Evolutionary conservation across 2,888 invertebrate genomes (phyloP).

Genomic region (Halictus quadricinctus): DNA sequence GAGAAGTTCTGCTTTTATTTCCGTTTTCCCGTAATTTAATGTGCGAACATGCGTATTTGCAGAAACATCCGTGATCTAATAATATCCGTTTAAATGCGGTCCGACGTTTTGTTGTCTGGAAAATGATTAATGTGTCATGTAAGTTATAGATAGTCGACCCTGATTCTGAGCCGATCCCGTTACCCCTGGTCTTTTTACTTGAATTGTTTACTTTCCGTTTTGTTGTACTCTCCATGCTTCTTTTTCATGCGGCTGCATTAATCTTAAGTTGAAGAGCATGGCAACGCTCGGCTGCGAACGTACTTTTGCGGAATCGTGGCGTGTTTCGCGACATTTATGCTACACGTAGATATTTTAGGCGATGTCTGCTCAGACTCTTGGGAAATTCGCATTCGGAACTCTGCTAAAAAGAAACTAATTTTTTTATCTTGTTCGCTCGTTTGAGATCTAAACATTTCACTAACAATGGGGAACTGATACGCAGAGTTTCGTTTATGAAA

Average conservation of each 20-base stretch:
- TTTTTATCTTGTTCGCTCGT: not conserved
- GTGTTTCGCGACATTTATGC: not conserved
- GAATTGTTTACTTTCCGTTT: slow-evolving; percentile 35
- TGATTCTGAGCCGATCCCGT: slow-evolving; percentile 3
- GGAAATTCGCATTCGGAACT: not conserved
- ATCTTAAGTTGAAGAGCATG: slow-evolving; percentile 39
- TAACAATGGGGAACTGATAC: not conserved
- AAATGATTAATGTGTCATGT: slow-evolving; percentile 45
- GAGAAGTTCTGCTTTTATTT: not conserved
- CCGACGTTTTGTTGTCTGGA: slow-evolving; percentile 58
- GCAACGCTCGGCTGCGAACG: not conserved
- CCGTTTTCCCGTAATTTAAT: not conserved
- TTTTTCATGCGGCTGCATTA: slow-evolving; percentile 54
- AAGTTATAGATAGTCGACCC: slow-evolving; percentile 33
- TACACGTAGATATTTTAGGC: not conserved
- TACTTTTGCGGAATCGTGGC: not conserved
- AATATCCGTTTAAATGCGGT: slow-evolving; percentile 52
- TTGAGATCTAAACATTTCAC: not conserved
- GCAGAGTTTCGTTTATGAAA: no score
- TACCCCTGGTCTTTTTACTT: slow-evolving; percentile 31
- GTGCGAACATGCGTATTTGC: not conserved
- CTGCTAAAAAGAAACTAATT: not conserved
- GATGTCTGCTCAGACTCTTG: slow-evolving; percentile 9
- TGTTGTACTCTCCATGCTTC: slow-evolving; percentile 51
- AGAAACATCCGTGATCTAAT: slow-evolving; percentile 11